A percentile compares a stretch with the other conserved stretches of the same genome.
Evolutionary conservation across 2,888 invertebrate genomes (phyloP).

Genomic region (Pollenia griseotomentosa): DNA sequence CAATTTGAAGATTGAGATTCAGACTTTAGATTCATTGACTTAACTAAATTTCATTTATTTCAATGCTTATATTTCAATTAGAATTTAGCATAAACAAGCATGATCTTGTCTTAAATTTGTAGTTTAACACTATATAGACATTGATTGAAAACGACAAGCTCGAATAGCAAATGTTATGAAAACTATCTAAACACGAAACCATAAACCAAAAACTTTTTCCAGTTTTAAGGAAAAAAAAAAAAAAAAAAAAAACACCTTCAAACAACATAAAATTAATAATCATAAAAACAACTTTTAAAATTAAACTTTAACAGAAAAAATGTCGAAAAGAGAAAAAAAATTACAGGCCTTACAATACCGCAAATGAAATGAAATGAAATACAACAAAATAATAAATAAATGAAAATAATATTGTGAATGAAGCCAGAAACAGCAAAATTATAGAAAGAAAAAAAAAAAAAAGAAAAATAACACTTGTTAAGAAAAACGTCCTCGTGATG

Average conservation of each 20-base stretch:
- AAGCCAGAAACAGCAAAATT: constrained; percentile 45
- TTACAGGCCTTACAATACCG: constrained; percentile 34
- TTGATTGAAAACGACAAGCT: constrained; percentile 52
- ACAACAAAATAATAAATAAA: constrained; percentile 55
- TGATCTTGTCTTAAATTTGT: constrained; percentile 29
- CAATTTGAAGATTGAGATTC: too few relatives aligned
- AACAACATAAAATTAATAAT: constrained; percentile 54
- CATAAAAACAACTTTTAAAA: constrained; percentile 56
- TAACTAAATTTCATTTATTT: constrained; percentile 19
- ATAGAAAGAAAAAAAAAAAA: not conserved
- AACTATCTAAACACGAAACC: constrained; percentile 39
- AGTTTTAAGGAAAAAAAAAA: constrained; percentile 16
- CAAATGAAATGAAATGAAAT: constrained; percentile 61
- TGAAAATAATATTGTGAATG: constrained; percentile 70
- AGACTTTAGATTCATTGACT: not conserved
- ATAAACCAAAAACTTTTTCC: constrained; percentile 52
- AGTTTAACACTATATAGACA: constrained; percentile 35
- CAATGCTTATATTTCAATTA: not conserved
- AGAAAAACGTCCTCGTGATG: constrained; percentile 72
- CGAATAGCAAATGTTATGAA: constrained; percentile 27
- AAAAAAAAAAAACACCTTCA: constrained; percentile 44
- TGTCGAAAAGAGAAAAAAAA: not conserved
- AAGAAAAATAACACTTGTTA: constrained; percentile 64
- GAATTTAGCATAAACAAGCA: not conserved
- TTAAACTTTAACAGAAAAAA: constrained; percentile 21